Base-by-base conservation (phyloP, 2,113 vertebrate species). In the Ophiodon elongatus region DNA sequence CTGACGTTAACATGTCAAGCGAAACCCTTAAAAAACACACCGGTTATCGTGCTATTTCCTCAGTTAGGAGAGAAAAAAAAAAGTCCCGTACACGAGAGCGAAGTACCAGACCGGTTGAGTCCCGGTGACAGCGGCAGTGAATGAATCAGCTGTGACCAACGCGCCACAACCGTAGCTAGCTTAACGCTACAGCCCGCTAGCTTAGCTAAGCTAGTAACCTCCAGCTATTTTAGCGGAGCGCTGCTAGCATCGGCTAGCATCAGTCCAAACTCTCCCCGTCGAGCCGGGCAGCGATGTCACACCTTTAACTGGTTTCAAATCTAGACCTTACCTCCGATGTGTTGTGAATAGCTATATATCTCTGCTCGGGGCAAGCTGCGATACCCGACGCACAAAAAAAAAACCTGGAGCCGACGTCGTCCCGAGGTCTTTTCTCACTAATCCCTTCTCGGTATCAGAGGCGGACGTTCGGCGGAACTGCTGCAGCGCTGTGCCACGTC, bases 401-500 rank as follows among this genome's bases (percentile, higher is more conserved):
- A 45, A 45, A 45, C 89, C 60, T 71, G 57, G 66, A 76, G 85
- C 72, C 74, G 81, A 89, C 74, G 85, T 87, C 50, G 93, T 92
- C 88, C 91, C 89, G 88, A 78, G 90, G 80, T 89, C 89, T 85
- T 76, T 52, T 86, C 67, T 89, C 86, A 63, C 88, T 95, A 95
- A 95, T 95, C 95, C 93, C 90, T 94, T 80, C 91, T 92, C 62
- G 80, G 85, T 82, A 54, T 81, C 80, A 86, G 91, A 86, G 90
- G 88, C 92, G 88, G 94, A 95, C 88, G 90, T 93, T 89, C 89
- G 92, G 91, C 96, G 95, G 95, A 96, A 96, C 91, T 92, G 89
- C 86, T 89, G 94, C 86, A 89, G 79, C 82, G 82, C 86, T 94
- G 65, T 95, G 95, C 94, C 96, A 96, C 96, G 95, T 96, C 94